A percentile compares a stretch with the other conserved stretches of the same genome.
These are phyloP conservation scores for Polydrusus tereticollis DNA, from an alignment of 2,888 invertebrate genomes.

Conservation along the genomic window DNA sequence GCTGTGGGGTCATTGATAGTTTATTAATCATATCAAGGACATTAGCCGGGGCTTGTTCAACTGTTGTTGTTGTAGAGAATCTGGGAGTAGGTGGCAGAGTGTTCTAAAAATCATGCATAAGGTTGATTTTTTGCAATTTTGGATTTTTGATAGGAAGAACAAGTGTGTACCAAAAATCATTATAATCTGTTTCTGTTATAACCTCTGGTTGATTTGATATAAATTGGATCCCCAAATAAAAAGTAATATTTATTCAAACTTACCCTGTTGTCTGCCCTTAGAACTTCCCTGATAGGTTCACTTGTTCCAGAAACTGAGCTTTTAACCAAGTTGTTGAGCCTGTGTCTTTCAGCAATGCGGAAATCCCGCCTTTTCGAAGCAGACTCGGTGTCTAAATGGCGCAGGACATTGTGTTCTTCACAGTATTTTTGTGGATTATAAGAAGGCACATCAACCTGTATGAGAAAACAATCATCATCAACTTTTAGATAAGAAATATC, in stretches of 20 bases:
- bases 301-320: not conserved
- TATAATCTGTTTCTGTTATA: not conserved
- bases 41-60: constrained; percentile 8
- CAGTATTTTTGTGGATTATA: constrained; percentile 55
- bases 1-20: not conserved
- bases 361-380: constrained; percentile 53
- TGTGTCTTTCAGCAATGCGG: constrained; percentile 52
- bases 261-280: not conserved
- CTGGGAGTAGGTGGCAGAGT: constrained; percentile 22
- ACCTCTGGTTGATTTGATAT: too few relatives aligned
- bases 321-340: constrained; percentile 31
- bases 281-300: not conserved
- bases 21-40: constrained; percentile 5
- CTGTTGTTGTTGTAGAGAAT: not conserved
- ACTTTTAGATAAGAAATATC: too few relatives aligned
- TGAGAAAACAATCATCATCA: constrained; percentile 30
- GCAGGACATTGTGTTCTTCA: constrained; percentile 49
- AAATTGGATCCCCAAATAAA: too few relatives aligned
- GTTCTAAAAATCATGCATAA: constrained; percentile 4
- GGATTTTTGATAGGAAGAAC: not conserved
- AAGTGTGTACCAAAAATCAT: not conserved
- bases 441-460: constrained; percentile 45
- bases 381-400: constrained; percentile 52
- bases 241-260: not conserved
- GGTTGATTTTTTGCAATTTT: not conserved